Evolutionary conservation across 2,113 vertebrate genomes (phyloP), one percentile per base, ranked within the genome.

Genomic region (Scartelaos histophorus): DNA sequence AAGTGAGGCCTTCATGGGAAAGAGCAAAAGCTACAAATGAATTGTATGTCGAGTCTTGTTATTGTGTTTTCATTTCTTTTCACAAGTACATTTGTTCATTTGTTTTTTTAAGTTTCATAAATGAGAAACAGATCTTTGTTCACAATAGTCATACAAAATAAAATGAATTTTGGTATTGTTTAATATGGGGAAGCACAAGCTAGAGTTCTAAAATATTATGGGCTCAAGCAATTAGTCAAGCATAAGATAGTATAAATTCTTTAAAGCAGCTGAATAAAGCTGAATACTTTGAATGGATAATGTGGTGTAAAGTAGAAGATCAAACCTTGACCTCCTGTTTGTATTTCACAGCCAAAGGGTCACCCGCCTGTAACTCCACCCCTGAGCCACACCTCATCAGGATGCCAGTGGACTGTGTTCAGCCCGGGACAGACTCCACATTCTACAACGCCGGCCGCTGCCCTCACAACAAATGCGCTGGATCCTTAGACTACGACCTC

Each of bases 371-470:
- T 69, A 87, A 91, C 12, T 74, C 94, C 0, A 91, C 82, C 69
- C 96, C 97, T 0, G 93, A 87, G 71, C 88, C 83, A 1, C 93
- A 95, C 84, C 92, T 96, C 12, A 93, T 98, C 91, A 94, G 93
- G 88, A 87, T 98, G 73, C 97, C 97, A 0, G 65, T 86, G 0
- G 95, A 97, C 73, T 99, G 97, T 49, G 80, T 90, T 12, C 94
- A 92, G 82, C 91, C 89, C 0, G 91, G 90, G 60, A 69, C 89
- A 0, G 69, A 91, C 67, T 97, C 97, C 60, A 87, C 81, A 38
- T 95, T 92, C 88, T 95, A 96, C 91, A 88, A 99, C 0, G 95
- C 96, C 53, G 96, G 96, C 0, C 94, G 89, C 67, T 99, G 97
- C 84, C 93, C 93, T 0, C 86, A 94, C 29, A 88, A 88, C 56